phyloP scores from a whole-genome alignment of 2,113 vertebrate species.

The Cnemophilus loriae region DNA sequence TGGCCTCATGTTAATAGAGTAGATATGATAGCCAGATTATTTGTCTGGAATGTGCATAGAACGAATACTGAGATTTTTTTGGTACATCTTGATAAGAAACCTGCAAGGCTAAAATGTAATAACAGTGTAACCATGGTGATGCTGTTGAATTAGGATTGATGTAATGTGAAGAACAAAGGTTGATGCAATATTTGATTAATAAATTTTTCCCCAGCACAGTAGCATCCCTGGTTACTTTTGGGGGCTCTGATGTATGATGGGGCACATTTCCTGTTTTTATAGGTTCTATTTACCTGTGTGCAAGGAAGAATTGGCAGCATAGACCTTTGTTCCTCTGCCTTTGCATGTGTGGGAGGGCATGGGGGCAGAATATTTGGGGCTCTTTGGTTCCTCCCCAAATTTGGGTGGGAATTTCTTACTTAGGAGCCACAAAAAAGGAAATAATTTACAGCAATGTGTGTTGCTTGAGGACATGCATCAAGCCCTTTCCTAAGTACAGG shows the following conservation, averaged over 20 bases:
- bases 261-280: not conserved
- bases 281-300: not conserved
- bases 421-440: not conserved
- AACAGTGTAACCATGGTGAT: conserved; percentile 28
- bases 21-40: not conserved
- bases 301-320: not conserved
- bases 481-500: not conserved
- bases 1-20: not conserved
- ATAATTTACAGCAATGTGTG: not conserved
- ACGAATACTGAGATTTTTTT: not conserved
- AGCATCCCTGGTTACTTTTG: not conserved
- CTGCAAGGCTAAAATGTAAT: not conserved
- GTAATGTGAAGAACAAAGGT: not conserved
- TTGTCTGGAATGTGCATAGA: not conserved
- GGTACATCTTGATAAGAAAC: not conserved
- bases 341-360: not conserved
- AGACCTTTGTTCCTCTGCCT: not conserved
- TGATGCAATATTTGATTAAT: not conserved
- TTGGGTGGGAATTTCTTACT: not conserved
- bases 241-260: not conserved
- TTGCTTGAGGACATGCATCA: not conserved
- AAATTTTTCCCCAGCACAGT: not conserved
- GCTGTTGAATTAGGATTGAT: not conserved
- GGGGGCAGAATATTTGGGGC: not conserved
- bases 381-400: not conserved